Percentiles rank a stretch among this genome's conserved stretches.
Evolutionary conservation across 1,140 invertebrate species (phyloP).

Genomic region (Nixonia krombeini): DNA sequence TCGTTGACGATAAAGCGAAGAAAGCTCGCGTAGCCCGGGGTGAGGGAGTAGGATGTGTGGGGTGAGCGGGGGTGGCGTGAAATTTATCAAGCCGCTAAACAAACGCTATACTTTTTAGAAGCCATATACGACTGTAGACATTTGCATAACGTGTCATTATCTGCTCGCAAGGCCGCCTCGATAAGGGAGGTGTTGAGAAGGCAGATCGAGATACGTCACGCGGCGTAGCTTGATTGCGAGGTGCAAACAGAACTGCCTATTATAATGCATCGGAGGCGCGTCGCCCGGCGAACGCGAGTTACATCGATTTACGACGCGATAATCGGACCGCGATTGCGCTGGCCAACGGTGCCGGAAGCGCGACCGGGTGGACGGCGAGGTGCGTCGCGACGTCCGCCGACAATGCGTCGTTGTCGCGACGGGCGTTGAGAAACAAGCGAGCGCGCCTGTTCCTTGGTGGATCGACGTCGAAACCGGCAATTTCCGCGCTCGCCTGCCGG

Average conservation of each 20-base stretch:
- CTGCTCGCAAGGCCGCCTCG: slow-evolving; percentile 49
- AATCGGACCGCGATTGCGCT: too few relatives aligned
- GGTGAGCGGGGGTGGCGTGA: slow-evolving; percentile 11
- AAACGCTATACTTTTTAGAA: slow-evolving; percentile 56
- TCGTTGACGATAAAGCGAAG: too few relatives aligned
- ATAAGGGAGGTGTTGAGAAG: slow-evolving; percentile 69
- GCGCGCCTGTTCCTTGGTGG: too few relatives aligned
- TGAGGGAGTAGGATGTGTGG: too few relatives aligned
- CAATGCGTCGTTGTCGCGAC: too few relatives aligned
- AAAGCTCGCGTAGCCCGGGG: too few relatives aligned
- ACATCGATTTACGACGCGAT: slow-evolving; percentile 29
- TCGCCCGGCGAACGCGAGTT: slow-evolving; percentile 14
- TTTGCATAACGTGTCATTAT: slow-evolving; percentile 65
- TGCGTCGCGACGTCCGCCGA: too few relatives aligned
- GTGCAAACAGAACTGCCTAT: slow-evolving; percentile 53
- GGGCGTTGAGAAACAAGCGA: too few relatives aligned
- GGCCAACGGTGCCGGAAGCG: too few relatives aligned
- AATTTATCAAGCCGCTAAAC: slow-evolving; percentile 58
- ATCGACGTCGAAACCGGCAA: slow-evolving; percentile 39
- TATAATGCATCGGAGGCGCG: slow-evolving; percentile 37
- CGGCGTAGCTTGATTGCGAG: slow-evolving; percentile 45
- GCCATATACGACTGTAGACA: slow-evolving; percentile 40
- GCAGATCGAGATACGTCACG: slow-evolving; percentile 57
- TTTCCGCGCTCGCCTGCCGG: slow-evolving; percentile 36
- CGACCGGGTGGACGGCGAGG: too few relatives aligned